A percentile compares a stretch with the other conserved stretches of the same genome.
These are phyloP conservation scores for Azorinus chamasolen DNA, from an alignment of 2,888 invertebrate genomes.

Conservation along the genomic window DNA sequence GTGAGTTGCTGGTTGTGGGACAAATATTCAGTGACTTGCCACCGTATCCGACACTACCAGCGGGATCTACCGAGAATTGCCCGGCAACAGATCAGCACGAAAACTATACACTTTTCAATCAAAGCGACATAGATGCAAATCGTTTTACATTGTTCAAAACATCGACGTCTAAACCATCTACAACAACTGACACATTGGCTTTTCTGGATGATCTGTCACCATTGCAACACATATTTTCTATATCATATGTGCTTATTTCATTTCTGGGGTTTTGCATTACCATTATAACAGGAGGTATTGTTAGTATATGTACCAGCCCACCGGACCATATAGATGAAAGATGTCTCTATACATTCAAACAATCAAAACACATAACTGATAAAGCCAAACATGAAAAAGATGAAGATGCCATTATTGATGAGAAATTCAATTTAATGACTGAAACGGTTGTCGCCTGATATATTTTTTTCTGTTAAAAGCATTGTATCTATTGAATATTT, in stretches of 20 bases:
- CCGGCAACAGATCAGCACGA: background rate
- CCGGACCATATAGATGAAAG: conserved; percentile 5
- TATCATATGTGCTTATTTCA: background rate
- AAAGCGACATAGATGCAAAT: background rate
- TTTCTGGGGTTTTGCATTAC: background rate
- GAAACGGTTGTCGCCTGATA: no score
- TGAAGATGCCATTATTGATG: no score
- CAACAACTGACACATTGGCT: background rate
- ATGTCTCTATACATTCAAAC: conserved; percentile 4
- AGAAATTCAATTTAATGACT: no score
- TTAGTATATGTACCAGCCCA: background rate
- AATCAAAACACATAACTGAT: no score
- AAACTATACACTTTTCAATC: no score
- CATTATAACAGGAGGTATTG: background rate
- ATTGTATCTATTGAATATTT: no score
- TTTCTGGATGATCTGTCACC: background rate
- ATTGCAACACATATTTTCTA: conserved; percentile 2
- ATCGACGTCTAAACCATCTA: background rate
- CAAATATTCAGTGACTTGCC: conserved; percentile 14
- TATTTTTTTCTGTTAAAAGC: no score
- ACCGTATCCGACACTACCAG: no score
- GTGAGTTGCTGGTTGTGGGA: conserved; percentile 24
- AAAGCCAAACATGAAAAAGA: no score
- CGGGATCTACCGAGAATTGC: no score
- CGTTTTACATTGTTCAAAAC: background rate